Base-by-base conservation (phyloP, 64 coral and sea anemone genomes). In the Cladopsammia gracilis region DNA sequence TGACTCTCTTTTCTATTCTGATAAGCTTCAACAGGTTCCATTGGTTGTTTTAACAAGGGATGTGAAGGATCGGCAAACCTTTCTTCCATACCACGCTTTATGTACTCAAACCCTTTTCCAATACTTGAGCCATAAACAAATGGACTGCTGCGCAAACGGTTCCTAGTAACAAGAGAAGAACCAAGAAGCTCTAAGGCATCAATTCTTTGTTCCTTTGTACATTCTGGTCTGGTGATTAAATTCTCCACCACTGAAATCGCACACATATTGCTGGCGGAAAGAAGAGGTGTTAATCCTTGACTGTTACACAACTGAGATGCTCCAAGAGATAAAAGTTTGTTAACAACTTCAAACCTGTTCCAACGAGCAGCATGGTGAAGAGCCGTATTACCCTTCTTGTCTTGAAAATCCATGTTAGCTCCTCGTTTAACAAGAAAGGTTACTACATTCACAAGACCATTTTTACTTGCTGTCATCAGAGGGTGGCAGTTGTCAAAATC, bases 1-100 rank as follows among this genome's bases (percentile, higher is more conserved):
- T 91, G 64, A 16, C 89, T 58, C 12, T 91, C 89, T 15, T 48
- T 64, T 83, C 89, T 72, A 18, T 91, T 73, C 61, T 91, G 48
- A 22, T 83, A 83, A 10, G 79, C 77, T 13, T 71, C 60, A 1
- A 76, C 52, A 56, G 52, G 53, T 5, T 78, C 66, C 3, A 91
- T 43, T 45, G 6, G 1, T 18, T 91, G 48, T 68, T 91, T 91
- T 15, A 3, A 15, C 56, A 83, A 61, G 5, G 83, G 1, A 14
- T 60, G 20, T 0, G 42, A 73, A 13, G 50, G 3, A 26, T 91
- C 78, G 26, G 81, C 65, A 48, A 62, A 62, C 18, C 89, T 43
- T 7, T 73, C 51, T 19, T 53, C 0, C 77, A 91, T 91, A 11
- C 78, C 89, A 48, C n/a, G 51, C 19, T 62, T 48, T 64, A 91